A percentile compares a stretch with the other conserved stretches of the same genome.
These are phyloP conservation scores for Otocyon megalotis DNA, from an alignment of 2,113 vertebrate genomes.

Conservation along the genomic window DNA sequence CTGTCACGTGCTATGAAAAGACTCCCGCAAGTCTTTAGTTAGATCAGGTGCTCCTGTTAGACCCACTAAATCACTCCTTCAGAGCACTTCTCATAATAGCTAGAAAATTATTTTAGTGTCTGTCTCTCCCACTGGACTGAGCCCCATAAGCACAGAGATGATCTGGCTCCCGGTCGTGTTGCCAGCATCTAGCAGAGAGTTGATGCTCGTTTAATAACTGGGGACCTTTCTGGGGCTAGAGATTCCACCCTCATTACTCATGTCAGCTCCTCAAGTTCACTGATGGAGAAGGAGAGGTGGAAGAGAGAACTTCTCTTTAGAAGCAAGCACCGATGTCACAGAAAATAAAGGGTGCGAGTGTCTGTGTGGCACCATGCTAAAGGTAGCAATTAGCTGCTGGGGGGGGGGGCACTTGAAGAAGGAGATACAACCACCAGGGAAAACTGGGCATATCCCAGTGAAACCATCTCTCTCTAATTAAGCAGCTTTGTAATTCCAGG, in stretches of 20 bases:
- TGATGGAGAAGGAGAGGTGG: not conserved
- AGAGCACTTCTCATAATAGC: not conserved
- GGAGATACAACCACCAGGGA: slow-evolving; percentile 49
- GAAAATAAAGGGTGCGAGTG: slow-evolving; percentile 18
- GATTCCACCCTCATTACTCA: not conserved
- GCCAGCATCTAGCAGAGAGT: not conserved
- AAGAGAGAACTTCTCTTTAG: slow-evolving; percentile 18
- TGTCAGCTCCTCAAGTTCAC: not conserved
- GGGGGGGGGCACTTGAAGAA: slow-evolving; percentile 42
- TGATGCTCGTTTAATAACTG: not conserved
- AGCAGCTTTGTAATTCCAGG: slow-evolving; percentile 77
- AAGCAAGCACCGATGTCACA: slow-evolving; percentile 33
- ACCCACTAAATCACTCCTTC: not conserved
- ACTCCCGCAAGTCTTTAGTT: not conserved
- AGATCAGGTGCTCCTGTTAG: not conserved
- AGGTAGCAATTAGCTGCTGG: slow-evolving; percentile 73
- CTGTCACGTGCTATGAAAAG: not conserved
- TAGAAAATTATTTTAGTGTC: not conserved
- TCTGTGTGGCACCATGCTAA: not conserved
- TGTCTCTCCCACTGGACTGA: not conserved
- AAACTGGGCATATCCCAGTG: slow-evolving; percentile 70
- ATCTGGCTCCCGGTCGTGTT: not conserved
- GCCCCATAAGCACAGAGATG: not conserved
- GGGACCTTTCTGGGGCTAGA: not conserved
- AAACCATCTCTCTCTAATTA: slow-evolving; percentile 76